These are phyloP conservation scores for Sthenelais limicola DNA, from an alignment of 2,888 invertebrate genomes.

Conservation along the genomic window DNA sequence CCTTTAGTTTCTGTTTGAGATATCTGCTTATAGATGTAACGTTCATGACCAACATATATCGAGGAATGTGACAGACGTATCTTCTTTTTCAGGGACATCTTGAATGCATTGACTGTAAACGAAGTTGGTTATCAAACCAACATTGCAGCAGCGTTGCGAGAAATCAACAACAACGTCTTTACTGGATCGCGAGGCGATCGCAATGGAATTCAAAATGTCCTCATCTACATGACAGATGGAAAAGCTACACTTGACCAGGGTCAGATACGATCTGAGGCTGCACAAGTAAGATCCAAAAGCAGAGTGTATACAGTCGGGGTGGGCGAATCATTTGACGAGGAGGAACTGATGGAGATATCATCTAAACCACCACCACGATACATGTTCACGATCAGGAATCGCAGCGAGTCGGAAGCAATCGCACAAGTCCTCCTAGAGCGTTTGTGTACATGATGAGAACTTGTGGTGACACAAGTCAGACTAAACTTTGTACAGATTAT, in stretches of 20 bases:
- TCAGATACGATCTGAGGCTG: not conserved
- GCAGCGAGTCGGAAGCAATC: not conserved
- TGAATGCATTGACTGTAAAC: constrained; percentile 49
- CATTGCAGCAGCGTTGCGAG: constrained; percentile 45
- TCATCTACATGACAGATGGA: constrained; percentile 49
- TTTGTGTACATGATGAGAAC: not conserved
- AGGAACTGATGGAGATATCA: constrained; percentile 62
- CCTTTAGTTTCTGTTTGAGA: no score
- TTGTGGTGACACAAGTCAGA: no score
- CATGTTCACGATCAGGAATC: constrained; percentile 51
- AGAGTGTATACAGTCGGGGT: constrained; percentile 26
- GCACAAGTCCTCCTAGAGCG: not conserved
- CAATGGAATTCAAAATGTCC: constrained; percentile 43
- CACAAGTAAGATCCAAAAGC: not conserved
- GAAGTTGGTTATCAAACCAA: constrained; percentile 46
- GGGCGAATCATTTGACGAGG: constrained; percentile 48
- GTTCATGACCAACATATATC: no score
- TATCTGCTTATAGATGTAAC: no score
- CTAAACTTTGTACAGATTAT: no score
- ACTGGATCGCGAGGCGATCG: constrained; percentile 40
- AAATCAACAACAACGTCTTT: constrained; percentile 35
- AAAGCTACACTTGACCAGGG: constrained; percentile 13
- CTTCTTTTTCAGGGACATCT: constrained; percentile 45
- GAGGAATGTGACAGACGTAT: no score
- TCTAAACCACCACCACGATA: constrained; percentile 62